phyloP scores from a whole-genome alignment of 2,888 invertebrate genomes.

The Neocrepidodera transversa region DNA sequence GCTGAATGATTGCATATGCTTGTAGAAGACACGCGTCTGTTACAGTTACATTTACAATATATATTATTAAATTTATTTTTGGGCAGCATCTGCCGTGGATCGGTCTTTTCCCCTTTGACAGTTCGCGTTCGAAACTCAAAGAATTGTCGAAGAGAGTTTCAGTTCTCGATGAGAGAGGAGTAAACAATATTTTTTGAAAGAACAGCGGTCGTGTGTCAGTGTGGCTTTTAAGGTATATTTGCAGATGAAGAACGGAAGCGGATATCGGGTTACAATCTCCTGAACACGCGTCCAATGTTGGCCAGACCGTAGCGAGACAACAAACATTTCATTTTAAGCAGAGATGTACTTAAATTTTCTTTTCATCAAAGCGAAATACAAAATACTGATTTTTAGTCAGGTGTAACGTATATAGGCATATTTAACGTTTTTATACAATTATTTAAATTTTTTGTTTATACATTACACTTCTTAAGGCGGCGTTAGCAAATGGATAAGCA shows the following conservation, averaged over 20 bases:
- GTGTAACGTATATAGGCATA: no score
- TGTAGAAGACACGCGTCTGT: conserved; percentile 17
- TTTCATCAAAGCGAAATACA: no score
- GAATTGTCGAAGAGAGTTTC: conserved; percentile 29
- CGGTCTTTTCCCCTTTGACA: conserved; percentile 28
- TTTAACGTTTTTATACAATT: no score
- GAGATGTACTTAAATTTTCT: no score
- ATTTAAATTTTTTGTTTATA: no score
- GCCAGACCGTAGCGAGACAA: conserved; percentile 17
- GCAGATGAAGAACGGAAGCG: conserved; percentile 36
- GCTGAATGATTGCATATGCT: conserved; percentile 30
- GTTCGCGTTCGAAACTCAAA: conserved; percentile 30
- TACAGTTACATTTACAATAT: conserved; percentile 32
- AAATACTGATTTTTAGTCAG: no score
- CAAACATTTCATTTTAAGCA: no score
- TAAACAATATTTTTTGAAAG: conserved; percentile 25
- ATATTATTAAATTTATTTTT: conserved; percentile 33
- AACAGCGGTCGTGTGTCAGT: conserved; percentile 20
- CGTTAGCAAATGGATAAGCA: no score
- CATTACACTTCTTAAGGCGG: no score
- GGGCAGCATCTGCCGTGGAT: conserved; percentile 31
- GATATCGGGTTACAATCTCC: conserved; percentile 35
- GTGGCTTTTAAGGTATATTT: conserved; percentile 36
- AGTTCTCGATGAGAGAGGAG: conserved; percentile 21
- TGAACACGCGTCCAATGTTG: conserved; percentile 27